These are phyloP conservation scores for Eonycteris spelaea DNA, from an alignment of 2,113 vertebrate species.

Conservation along the genomic window DNA sequence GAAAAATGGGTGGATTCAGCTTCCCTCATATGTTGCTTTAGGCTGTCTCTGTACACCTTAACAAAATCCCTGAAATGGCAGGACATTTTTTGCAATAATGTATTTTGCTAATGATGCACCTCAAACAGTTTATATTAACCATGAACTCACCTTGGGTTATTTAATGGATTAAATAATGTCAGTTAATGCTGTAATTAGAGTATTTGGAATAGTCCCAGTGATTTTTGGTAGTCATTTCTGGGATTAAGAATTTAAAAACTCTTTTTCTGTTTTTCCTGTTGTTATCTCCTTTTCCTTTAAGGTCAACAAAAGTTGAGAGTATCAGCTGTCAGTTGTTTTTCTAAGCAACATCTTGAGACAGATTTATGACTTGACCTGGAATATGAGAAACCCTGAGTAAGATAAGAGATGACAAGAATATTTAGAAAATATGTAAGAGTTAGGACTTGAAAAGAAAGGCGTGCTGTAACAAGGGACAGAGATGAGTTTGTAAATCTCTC, in stretches of 20 bases:
- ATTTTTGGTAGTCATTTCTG: neutral
- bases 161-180: neutral
- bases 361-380: neutral
- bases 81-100: neutral
- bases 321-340: conserved; percentile 2
- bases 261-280: neutral
- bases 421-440: neutral
- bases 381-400: neutral
- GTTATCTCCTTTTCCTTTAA: neutral
- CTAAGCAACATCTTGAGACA: neutral
- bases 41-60: neutral
- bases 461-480: neutral
- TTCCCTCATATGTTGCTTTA: neutral
- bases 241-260: neutral
- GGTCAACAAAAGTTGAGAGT: neutral
- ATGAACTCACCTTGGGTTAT: neutral
- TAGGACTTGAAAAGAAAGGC: neutral
- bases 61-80: neutral
- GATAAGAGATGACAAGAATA: neutral
- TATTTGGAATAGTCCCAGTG: neutral
- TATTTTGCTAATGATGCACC: neutral
- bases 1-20: neutral
- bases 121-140: neutral
- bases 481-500: conserved; percentile 10
- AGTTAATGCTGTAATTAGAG: neutral